Percentiles rank a stretch among this genome's conserved stretches.
Evolutionary conservation across 2,888 invertebrate species (phyloP).

Genomic region (Tetramorium bicarinatum): DNA sequence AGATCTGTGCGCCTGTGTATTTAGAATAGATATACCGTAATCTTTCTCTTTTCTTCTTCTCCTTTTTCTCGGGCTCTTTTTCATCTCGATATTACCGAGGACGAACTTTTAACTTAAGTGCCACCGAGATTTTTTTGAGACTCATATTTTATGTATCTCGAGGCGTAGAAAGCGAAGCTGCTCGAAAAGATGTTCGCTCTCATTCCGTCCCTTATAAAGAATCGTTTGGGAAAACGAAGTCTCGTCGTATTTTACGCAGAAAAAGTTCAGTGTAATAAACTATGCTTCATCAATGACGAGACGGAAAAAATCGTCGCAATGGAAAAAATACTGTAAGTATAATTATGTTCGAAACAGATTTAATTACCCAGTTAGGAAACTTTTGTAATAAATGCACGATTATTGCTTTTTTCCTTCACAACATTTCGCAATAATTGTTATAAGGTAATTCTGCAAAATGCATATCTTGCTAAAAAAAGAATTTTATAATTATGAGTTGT

Average conservation of each 20-base stretch:
- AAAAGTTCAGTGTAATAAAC: neutral
- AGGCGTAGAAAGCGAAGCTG: neutral
- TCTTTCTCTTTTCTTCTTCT: neutral
- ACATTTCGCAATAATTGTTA: too few species aligned
- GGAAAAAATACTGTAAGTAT: neutral
- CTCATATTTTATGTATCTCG: neutral
- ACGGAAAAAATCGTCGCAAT: neutral
- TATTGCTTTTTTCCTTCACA: too few species aligned
- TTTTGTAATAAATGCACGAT: too few species aligned
- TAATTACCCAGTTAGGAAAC: too few species aligned
- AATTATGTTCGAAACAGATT: neutral
- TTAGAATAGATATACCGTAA: neutral
- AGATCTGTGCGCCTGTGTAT: neutral
- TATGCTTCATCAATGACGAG: neutral
- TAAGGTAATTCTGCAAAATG: too few species aligned
- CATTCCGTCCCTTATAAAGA: neutral
- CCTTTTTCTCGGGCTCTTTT: neutral
- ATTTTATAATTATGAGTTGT: too few species aligned
- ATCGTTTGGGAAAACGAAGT: neutral
- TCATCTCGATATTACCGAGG: neutral
- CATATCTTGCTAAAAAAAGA: too few species aligned
- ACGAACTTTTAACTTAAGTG: neutral
- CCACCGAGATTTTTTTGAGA: neutral
- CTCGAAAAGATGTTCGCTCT: neutral
- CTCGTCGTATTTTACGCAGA: neutral